Percentiles rank a stretch among this genome's conserved stretches.
These are phyloP conservation scores for Colletes collaris DNA, from an alignment of 2,888 invertebrate genomes.

Conservation along the genomic window DNA sequence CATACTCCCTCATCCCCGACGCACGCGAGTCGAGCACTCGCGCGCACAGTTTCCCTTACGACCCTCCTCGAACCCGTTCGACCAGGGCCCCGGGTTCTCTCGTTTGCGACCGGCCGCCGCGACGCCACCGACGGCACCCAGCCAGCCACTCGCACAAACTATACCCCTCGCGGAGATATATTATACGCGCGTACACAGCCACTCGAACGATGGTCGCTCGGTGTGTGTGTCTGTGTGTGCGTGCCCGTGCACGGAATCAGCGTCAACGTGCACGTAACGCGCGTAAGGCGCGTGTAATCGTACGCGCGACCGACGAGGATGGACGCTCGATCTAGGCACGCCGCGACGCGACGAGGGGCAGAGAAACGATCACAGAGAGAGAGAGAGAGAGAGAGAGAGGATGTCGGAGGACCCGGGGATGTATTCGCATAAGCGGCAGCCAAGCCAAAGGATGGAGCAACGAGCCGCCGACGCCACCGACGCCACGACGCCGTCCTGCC, in stretches of 20 bases:
- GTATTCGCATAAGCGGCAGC: conserved; percentile 70
- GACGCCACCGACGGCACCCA: conserved; percentile 46
- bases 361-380: background rate
- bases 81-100: conserved; percentile 45
- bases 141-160: conserved; percentile 66
- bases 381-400: conserved; percentile 38
- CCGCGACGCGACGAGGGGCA: background rate
- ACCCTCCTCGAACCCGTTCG: conserved; percentile 8
- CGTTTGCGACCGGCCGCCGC: conserved; percentile 59
- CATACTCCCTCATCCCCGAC: conserved; percentile 73
- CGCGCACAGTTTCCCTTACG: conserved; percentile 57
- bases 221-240: conserved; percentile 39
- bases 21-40: conserved; percentile 54
- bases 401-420: conserved; percentile 25
- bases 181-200: conserved; percentile 62
- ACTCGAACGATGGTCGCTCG: conserved; percentile 24
- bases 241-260: conserved; percentile 52
- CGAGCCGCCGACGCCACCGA: conserved; percentile 56
- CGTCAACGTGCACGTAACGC: conserved; percentile 55
- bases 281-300: conserved; percentile 66
- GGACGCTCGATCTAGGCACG: conserved; percentile 15
- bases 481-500: conserved; percentile 66
- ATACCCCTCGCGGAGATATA: conserved; percentile 64
- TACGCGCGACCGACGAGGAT: conserved; percentile 42
- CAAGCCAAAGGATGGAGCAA: conserved; percentile 77